A percentile compares a stretch with the other conserved stretches of the same genome.
phyloP scores from a whole-genome alignment of 2,797 vertebrate genomes.

The Salmo trutta region DNA sequence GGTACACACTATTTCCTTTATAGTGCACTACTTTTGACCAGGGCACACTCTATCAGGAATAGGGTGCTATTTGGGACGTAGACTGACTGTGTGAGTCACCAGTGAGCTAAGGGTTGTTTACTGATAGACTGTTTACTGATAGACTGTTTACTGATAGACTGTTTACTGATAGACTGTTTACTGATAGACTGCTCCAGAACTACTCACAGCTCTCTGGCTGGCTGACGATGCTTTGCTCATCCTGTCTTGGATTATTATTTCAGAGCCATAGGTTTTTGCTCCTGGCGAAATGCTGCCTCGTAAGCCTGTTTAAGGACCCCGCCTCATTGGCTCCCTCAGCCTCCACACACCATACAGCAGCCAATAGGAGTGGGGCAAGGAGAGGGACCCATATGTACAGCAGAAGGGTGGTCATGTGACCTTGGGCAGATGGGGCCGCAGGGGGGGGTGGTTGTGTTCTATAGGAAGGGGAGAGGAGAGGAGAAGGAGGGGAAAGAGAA shows the following conservation, averaged over 20 bases:
- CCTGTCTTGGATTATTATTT: neutral
- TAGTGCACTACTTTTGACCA: neutral
- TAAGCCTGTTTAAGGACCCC: neutral
- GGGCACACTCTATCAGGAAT: neutral
- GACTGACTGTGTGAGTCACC: neutral
- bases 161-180: neutral
- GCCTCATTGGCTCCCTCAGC: neutral
- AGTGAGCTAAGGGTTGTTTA: neutral
- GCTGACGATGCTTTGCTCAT: neutral
- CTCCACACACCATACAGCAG: neutral
- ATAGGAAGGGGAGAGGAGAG: conserved; percentile 12
- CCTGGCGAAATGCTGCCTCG: neutral
- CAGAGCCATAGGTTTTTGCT: neutral
- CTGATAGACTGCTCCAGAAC: neutral
- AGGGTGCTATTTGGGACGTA: neutral
- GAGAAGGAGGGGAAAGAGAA: neutral
- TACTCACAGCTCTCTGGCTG: neutral
- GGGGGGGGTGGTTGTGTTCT: neutral
- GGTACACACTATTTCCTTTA: neutral
- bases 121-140: neutral
- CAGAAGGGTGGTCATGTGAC: conserved; percentile 65
- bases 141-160: neutral
- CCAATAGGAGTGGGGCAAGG: conserved; percentile 54
- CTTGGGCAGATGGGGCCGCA: conserved; percentile 37
- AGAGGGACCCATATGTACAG: conserved; percentile 55